phyloP scores from a whole-genome alignment of 2,113 vertebrate species.

The Forbesichthys papilliferus region DNA sequence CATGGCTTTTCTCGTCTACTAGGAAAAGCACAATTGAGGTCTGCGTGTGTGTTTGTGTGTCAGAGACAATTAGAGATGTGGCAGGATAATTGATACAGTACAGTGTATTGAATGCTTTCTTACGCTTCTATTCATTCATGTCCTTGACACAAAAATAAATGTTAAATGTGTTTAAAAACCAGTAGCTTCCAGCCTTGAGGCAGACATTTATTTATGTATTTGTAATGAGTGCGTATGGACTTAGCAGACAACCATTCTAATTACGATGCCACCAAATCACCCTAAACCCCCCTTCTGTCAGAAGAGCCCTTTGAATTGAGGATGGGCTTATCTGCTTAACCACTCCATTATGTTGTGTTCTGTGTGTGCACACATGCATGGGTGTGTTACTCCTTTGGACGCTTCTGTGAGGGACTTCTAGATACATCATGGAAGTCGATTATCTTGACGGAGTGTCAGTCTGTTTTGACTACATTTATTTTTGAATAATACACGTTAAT shows the following conservation, averaged over 20 bases:
- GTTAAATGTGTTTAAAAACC: background rate
- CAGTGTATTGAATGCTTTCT: no score
- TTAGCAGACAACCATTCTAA: background rate
- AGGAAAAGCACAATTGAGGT: no score
- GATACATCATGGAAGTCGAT: constrained; percentile 1
- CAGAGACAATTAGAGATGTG: no score
- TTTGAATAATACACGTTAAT: no score
- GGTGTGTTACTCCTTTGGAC: background rate
- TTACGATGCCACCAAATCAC: background rate
- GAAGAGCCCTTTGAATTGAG: background rate
- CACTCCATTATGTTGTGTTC: background rate
- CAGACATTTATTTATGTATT: background rate
- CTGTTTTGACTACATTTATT: no score
- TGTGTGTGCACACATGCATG: background rate
- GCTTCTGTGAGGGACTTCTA: background rate
- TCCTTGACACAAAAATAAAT: no score
- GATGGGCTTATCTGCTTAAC: background rate
- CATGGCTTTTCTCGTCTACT: no score
- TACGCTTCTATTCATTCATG: no score
- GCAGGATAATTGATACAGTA: no score
- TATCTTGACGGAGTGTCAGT: no score
- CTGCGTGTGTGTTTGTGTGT: no score
- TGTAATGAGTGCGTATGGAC: background rate
- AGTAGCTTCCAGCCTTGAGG: background rate
- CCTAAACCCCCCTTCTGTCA: background rate